Base-by-base conservation (phyloP, 1,140 invertebrate species). In the Papilio aristodemus region DNA sequence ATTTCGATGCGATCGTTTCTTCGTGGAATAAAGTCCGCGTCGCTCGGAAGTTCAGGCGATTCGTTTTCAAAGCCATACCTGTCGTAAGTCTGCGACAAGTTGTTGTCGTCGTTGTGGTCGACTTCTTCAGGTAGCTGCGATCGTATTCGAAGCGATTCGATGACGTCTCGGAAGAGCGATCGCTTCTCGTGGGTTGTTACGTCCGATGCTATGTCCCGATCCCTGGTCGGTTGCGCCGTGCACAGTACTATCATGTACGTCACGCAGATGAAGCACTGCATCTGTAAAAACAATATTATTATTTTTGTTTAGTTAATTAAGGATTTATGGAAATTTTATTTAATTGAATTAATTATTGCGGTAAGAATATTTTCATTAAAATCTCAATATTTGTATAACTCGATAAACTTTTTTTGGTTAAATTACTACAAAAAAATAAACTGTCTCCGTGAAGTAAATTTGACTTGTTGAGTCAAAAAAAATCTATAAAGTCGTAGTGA, bases 1-100 rank as follows among this genome's bases (percentile, higher is more conserved):
- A 89, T 88, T 84, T 87, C 88, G 19, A 90, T 81, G 74, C 88
- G 78, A 38, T 89, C 88, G 27, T 90, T 90, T 77, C 88, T 80
- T 75, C 88, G 71, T 0, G 88, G 88, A 25, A 84, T 71, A 36
- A 84, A 88, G 9, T 88, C 86, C 6, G 78, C 67, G 64, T 90
- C 86, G 22, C 79, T 82, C 9, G 84, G 86, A 9, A 87, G 64
- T n/a, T 83, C 75, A 0, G 81, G 71, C 0, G 77, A 75, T 37
- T 87, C 86, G 39, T 84, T 80, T 46, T 86, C 79, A 46, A 78
- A 84, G 19, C 71, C 80, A 63, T 83, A 88, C 54, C 69, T 76
- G 0, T 84, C 77, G 22, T 80, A 82, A 58, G 74, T 85, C 59
- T 81, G 81, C 10, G 76, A 76, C 6, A 90, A 59, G 69, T 86